Conservation (phyloP, 2,888 invertebrate genomes). For the Rambutsinella grinnellia region DNA sequence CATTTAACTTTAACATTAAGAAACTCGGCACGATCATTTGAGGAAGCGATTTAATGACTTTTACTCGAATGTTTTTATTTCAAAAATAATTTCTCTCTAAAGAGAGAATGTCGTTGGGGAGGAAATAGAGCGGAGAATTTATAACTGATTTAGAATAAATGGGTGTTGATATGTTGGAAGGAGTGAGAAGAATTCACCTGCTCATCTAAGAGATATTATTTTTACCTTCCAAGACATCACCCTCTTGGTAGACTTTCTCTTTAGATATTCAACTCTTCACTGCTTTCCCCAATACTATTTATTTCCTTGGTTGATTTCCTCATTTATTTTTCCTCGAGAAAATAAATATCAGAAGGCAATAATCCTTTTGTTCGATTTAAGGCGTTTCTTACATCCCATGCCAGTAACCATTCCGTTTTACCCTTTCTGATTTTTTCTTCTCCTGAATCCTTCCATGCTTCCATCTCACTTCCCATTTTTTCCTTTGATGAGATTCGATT, state of each 20-base stretch:
- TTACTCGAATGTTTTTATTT: constrained; percentile 21
- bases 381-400: neutral
- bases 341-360: constrained; percentile 41
- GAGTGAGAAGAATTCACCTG: neutral
- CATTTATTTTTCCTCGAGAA: constrained; percentile 26
- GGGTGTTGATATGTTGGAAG: neutral
- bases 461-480: constrained; percentile 3
- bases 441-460: constrained; percentile 20
- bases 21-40: constrained; percentile 41
- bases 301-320: constrained; percentile 47
- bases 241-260: neutral
- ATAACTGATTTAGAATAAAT: neutral
- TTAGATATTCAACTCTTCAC: constrained; percentile 9
- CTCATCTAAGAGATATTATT: neutral
- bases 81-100: constrained; percentile 24
- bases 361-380: constrained; percentile 15
- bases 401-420: constrained; percentile 11
- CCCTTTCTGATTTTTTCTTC: constrained; percentile 9
- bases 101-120: neutral
- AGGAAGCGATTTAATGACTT: constrained; percentile 45
- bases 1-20: constrained; percentile 6
- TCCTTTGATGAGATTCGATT: constrained; percentile 41
- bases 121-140: neutral
- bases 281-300: constrained; percentile 12
- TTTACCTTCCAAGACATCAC: neutral